A percentile compares a stretch with the other conserved stretches of the same genome.
Evolutionary conservation across 2,888 invertebrate species (phyloP).

Genomic region (Aricia artaxerxes): DNA sequence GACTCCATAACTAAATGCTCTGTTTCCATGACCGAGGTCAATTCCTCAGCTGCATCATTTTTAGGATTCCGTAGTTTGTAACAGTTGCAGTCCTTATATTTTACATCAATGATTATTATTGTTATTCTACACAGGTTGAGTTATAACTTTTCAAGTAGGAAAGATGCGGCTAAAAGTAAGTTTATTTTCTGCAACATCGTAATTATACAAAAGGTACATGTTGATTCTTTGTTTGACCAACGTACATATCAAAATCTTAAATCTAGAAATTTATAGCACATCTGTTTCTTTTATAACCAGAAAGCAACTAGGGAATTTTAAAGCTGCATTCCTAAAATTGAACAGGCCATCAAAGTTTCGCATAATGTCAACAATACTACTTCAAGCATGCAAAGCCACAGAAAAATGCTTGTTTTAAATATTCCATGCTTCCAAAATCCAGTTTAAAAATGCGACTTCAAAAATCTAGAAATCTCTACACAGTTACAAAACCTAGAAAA

Average conservation of each 20-base stretch:
- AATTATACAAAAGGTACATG: too few relatives aligned
- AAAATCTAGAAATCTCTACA: background rate
- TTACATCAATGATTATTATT: too few relatives aligned
- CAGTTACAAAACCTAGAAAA: background rate
- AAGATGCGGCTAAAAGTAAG: too few relatives aligned
- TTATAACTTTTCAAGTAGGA: too few relatives aligned
- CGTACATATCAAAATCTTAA: background rate
- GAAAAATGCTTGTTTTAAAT: background rate
- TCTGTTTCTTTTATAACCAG: too few relatives aligned
- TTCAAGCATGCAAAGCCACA: too few relatives aligned
- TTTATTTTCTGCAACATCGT: too few relatives aligned
- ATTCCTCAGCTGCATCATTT: background rate
- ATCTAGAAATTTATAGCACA: too few relatives aligned
- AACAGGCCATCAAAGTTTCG: background rate
- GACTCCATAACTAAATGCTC: conserved; percentile 7
- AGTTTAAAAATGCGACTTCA: background rate
- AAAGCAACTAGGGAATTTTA: background rate
- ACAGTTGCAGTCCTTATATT: too few relatives aligned
- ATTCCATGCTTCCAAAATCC: background rate
- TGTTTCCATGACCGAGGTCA: background rate
- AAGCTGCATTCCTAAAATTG: background rate
- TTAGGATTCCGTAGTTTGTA: background rate
- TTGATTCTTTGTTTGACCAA: background rate
- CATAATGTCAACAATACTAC: too few relatives aligned
- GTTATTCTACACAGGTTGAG: too few relatives aligned